These are phyloP conservation scores for Nothocercus nigrocapillus DNA, from an alignment of 2,113 vertebrate species.

Conservation along the genomic window DNA sequence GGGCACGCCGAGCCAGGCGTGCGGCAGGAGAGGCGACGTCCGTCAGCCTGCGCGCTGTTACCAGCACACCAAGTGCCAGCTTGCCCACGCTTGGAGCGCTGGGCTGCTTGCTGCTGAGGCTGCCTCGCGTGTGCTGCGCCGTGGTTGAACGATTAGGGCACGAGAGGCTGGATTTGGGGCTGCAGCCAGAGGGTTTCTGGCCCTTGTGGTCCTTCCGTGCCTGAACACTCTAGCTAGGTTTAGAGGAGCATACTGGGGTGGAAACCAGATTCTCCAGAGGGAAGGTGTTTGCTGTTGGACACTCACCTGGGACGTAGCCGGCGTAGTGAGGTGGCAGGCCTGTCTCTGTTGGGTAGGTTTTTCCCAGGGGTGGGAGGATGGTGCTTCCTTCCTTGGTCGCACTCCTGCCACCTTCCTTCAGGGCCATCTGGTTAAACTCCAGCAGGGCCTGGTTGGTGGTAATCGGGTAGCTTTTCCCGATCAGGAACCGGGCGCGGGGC, in stretches of 20 bases:
- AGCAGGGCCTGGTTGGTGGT: conserved; percentile 74
- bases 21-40: not conserved
- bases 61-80: not conserved
- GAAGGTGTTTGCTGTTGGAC: too few relatives aligned
- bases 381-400: not conserved
- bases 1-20: not conserved
- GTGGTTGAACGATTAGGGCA: not conserved
- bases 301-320: conserved; percentile 84
- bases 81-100: too few relatives aligned
- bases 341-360: conserved; percentile 58
- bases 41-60: not conserved
- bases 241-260: too few relatives aligned
- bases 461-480: conserved; percentile 72
- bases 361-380: conserved; percentile 1
- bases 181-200: not conserved
- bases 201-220: not conserved
- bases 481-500: conserved; percentile 72
- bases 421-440: conserved; percentile 73
- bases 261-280: not conserved
- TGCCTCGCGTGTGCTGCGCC: not conserved
- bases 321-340: conserved; percentile 80
- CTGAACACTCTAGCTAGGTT: not conserved
- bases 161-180: not conserved
- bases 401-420: not conserved
- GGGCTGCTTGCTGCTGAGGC: not conserved